phyloP scores from a whole-genome alignment of 2,888 invertebrate genomes.

The Trachelus troglodyta region DNA sequence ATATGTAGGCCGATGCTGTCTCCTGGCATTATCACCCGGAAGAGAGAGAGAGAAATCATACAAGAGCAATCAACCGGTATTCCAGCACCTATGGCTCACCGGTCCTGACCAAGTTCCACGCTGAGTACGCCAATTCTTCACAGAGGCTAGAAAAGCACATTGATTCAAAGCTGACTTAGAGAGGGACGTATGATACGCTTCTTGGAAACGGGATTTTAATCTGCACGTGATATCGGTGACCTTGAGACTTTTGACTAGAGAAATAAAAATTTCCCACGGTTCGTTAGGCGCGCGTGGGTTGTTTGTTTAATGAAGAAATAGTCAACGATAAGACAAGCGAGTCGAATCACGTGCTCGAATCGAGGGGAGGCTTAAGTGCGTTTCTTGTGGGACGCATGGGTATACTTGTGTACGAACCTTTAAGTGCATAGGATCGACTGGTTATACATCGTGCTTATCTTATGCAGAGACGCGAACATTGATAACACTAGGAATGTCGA shows the following conservation, averaged over 20 bases:
- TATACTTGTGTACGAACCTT: background rate
- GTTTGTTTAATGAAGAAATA: background rate
- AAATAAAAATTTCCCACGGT: background rate
- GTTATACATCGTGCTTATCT: background rate
- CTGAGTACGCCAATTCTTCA: background rate
- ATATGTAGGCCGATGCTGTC: constrained; percentile 53
- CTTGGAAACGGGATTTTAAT: constrained; percentile 8
- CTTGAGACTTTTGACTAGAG: constrained; percentile 6
- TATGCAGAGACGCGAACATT: background rate
- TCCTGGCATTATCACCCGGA: constrained; percentile 59
- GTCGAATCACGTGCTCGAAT: background rate
- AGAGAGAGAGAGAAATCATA: constrained; percentile 26
- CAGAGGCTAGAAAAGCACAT: background rate
- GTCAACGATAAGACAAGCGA: background rate
- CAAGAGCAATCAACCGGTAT: no score
- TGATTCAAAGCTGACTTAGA: background rate
- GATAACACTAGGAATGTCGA: background rate
- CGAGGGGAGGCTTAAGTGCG: background rate
- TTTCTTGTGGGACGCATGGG: background rate
- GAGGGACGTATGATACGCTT: background rate
- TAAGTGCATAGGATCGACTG: no score
- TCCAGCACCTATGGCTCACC: background rate
- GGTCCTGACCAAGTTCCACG: background rate
- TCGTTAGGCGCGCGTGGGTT: background rate
- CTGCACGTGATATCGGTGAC: constrained; percentile 25